Conservation (phyloP, 2,113 vertebrate genomes). For the Tragelaphus buxtoni region DNA sequence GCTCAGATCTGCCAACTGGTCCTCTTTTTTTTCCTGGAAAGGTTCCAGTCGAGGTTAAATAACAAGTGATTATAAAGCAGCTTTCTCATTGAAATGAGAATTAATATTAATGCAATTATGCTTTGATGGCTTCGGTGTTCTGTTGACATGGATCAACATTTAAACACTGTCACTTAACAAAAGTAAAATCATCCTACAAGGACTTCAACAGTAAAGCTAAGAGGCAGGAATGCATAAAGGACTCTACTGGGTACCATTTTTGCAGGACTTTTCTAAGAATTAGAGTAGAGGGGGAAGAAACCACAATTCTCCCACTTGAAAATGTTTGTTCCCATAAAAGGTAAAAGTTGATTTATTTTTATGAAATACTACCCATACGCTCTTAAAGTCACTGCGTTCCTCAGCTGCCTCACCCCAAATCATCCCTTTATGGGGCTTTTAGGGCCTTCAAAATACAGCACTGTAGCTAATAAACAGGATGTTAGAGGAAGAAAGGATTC, state of each 20-base stretch:
- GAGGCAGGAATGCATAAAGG: conserved; percentile 34
- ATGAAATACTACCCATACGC: conserved; percentile 54
- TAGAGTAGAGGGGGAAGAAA: neutral
- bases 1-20: neutral
- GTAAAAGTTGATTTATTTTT: conserved; percentile 62
- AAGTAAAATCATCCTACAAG: conserved; percentile 50
- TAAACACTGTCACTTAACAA: conserved; percentile 48
- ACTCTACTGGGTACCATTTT: conserved; percentile 46
- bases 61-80: conserved; percentile 46
- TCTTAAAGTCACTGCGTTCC: conserved; percentile 45
- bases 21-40: conserved; percentile 15
- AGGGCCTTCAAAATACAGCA: conserved; percentile 43
- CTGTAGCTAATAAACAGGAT: conserved; percentile 35
- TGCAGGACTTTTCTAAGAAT: conserved; percentile 47
- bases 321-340: conserved; percentile 51
- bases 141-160: conserved; percentile 56
- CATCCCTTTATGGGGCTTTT: conserved; percentile 61
- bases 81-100: conserved; percentile 60
- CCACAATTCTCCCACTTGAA: conserved; percentile 29
- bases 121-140: conserved; percentile 28
- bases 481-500: neutral
- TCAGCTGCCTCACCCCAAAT: conserved; percentile 43
- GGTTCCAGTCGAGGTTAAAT: conserved; percentile 45
- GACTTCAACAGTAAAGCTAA: neutral
- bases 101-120: conserved; percentile 69